phyloP scores from a whole-genome alignment of 2,797 vertebrate species.

The Percopsis omiscomaycus region DNA sequence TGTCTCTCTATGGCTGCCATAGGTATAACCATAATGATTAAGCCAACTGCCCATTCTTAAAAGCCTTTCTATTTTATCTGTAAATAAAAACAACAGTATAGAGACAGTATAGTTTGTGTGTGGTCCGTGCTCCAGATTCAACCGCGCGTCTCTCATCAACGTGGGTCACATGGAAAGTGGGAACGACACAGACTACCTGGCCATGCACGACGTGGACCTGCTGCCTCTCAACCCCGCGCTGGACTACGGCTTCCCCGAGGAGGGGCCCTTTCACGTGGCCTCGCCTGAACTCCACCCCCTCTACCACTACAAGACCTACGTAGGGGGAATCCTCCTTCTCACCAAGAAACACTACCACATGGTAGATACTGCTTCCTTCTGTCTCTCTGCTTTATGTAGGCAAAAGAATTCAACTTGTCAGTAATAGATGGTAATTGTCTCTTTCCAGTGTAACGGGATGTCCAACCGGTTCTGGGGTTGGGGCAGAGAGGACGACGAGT shows the following conservation, averaged over 20 bases:
- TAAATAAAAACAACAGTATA: no score
- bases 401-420: no score
- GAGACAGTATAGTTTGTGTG: no score
- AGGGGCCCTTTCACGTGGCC: constrained; percentile 93
- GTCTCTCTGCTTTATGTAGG: no score
- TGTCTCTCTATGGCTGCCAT: no score
- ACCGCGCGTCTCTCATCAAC: constrained; percentile 94
- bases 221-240: constrained; percentile 90
- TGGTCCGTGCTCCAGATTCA: constrained; percentile 80
- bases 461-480: constrained; percentile 99
- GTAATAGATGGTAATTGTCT: neutral
- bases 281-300: constrained; percentile 95
- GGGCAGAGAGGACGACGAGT: constrained; percentile 96
- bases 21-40: no score
- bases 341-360: constrained; percentile 91
- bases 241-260: constrained; percentile 89
- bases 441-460: constrained; percentile 94
- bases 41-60: no score
- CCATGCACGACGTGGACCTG: constrained; percentile 97
- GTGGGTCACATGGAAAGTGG: constrained; percentile 92
- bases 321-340: constrained; percentile 95
- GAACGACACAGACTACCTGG: constrained; percentile 95
- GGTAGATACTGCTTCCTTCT: constrained; percentile 65
- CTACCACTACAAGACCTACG: constrained; percentile 96
- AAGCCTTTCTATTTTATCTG: no score